Conservation (phyloP, 1,140 invertebrate genomes). For the Ditylenchus dipsaci region DNA sequence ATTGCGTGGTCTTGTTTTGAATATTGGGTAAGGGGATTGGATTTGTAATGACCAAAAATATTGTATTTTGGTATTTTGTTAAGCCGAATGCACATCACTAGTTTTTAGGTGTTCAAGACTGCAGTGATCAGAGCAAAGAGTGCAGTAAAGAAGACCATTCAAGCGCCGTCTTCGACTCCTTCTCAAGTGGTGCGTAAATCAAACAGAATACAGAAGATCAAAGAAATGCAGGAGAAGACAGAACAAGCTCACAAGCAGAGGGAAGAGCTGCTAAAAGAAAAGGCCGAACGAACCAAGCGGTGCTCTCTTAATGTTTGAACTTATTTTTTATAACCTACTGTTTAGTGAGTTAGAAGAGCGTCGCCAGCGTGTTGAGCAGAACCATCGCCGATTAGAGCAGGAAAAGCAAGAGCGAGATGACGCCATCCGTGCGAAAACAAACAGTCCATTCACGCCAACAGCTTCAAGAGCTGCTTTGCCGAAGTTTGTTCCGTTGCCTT, state of each 20-base stretch:
- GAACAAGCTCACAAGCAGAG: background rate
- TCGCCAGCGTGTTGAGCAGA: background rate
- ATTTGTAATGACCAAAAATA: too few relatives aligned
- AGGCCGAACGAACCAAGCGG: background rate
- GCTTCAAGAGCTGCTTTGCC: background rate
- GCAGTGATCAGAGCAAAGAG: too few relatives aligned
- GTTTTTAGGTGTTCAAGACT: too few relatives aligned
- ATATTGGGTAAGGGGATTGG: too few relatives aligned
- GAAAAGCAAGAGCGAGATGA: background rate
- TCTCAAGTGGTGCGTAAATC: too few relatives aligned
- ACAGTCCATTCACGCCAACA: background rate
- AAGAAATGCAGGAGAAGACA: background rate
- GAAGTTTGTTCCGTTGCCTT: background rate
- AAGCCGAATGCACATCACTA: too few relatives aligned
- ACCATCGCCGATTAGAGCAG: background rate
- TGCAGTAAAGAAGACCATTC: too few relatives aligned
- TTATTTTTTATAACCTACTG: too few relatives aligned
- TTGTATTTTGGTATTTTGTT: too few relatives aligned
- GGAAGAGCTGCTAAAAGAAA: background rate
- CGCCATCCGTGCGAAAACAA: background rate
- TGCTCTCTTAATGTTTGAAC: background rate
- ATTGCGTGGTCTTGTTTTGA: too few relatives aligned
- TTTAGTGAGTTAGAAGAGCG: slow-evolving; percentile 1
- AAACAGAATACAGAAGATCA: background rate
- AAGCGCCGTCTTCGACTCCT: too few relatives aligned